Percentiles rank a stretch among this genome's conserved stretches.
These are phyloP conservation scores for Macropodus opercularis DNA, from an alignment of 2,797 vertebrate genomes.

Conservation along the genomic window DNA sequence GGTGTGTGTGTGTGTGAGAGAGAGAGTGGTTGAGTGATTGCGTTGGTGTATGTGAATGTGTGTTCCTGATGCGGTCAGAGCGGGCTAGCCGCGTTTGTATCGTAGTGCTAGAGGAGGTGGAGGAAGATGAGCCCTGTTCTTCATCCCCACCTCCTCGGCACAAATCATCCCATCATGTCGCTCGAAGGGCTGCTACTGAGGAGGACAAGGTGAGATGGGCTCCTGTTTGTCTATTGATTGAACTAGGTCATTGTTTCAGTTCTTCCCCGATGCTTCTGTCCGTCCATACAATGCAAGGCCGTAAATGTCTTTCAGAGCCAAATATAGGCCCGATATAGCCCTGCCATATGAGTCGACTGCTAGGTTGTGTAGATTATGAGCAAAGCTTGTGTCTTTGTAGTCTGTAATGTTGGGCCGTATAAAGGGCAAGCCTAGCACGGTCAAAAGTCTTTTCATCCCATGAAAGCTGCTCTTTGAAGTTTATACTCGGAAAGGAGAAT, in stretches of 20 bases:
- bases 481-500: neutral
- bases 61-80: constrained; percentile 81
- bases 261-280: constrained; percentile 31
- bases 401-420: constrained; percentile 16
- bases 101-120: constrained; percentile 99
- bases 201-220: constrained; percentile 76
- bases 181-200: constrained; percentile 56
- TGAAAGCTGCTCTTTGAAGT: constrained; percentile 43
- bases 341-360: constrained; percentile 35
- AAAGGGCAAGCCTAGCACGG: constrained; percentile 22
- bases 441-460: constrained; percentile 11
- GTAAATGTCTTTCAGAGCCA: constrained; percentile 36
- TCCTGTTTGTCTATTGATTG: neutral
- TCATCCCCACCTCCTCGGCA: constrained; percentile 81
- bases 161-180: constrained; percentile 73
- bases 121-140: constrained; percentile 92
- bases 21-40: constrained; percentile 20
- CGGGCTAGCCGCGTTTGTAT: constrained; percentile 99
- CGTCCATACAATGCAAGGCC: constrained; percentile 34
- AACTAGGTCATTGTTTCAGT: neutral
- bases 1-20: constrained; percentile 24
- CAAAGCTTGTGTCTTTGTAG: constrained; percentile 52
- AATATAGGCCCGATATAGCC: constrained; percentile 62
- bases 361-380: constrained; percentile 50
- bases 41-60: constrained; percentile 19